Evolutionary conservation across 1,140 invertebrate species (phyloP).

Genomic region (Micrasema longulum): DNA sequence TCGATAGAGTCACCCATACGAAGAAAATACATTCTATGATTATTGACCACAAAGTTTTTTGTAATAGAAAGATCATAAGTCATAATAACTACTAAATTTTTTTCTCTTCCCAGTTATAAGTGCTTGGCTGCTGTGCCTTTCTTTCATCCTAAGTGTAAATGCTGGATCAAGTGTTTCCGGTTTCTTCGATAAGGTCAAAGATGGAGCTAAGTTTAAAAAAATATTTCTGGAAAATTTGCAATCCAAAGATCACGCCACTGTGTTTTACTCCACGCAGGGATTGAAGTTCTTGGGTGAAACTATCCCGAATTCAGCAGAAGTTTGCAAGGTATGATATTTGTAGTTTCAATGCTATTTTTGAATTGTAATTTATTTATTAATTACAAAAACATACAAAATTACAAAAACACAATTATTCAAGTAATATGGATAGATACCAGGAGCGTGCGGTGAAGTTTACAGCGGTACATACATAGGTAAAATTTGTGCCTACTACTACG

Average conservation of each 20-base stretch:
- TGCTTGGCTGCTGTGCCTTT: constrained; percentile 11
- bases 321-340: constrained; percentile 60
- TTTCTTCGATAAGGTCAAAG: constrained; percentile 61
- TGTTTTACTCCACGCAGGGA: constrained; percentile 63
- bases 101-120: constrained; percentile 9
- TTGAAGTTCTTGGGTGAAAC: constrained; percentile 61
- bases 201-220: constrained; percentile 61
- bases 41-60: too few relatives aligned
- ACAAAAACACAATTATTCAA: too few relatives aligned
- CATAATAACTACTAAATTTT: not conserved
- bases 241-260: constrained; percentile 59
- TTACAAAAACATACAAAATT: too few relatives aligned
- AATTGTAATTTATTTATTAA: too few relatives aligned
- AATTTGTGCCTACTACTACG: too few relatives aligned
- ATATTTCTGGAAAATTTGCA: constrained; percentile 62
- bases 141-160: constrained; percentile 51
- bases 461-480: too few relatives aligned
- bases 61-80: too few relatives aligned
- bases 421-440: too few relatives aligned
- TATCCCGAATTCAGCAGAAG: constrained; percentile 57
- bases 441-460: too few relatives aligned
- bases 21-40: too few relatives aligned
- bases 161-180: constrained; percentile 60
- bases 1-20: too few relatives aligned
- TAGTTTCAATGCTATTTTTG: too few relatives aligned